Evolutionary conservation across 2,888 invertebrate genomes (phyloP).

Genomic region (Pocota personata): DNA sequence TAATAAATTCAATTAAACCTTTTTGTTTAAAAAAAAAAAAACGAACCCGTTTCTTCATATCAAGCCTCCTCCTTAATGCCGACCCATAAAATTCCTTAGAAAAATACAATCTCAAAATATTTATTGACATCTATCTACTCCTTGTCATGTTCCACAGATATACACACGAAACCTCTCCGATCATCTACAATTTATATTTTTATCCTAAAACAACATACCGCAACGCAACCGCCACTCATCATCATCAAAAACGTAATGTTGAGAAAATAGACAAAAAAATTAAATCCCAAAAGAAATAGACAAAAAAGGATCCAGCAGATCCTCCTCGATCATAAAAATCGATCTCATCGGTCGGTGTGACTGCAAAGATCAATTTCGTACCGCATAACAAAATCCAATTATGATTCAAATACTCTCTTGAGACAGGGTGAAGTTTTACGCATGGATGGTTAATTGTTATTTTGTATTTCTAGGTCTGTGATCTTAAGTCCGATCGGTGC

Average conservation of each 20-base stretch:
- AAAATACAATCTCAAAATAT: slow-evolving; percentile 62
- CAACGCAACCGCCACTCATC: slow-evolving; percentile 60
- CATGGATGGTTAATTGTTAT: slow-evolving; percentile 65
- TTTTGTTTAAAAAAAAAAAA: not conserved
- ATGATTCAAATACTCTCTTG: slow-evolving; percentile 40
- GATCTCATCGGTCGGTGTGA: slow-evolving; percentile 46
- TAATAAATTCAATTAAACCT: slow-evolving; percentile 71
- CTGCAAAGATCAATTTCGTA: slow-evolving; percentile 63
- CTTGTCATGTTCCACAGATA: slow-evolving; percentile 64
- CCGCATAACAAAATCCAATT: slow-evolving; percentile 70
- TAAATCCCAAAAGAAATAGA: slow-evolving; percentile 29
- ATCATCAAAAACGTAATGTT: slow-evolving; percentile 43
- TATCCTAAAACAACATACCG: slow-evolving; percentile 72
- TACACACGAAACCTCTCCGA: not conserved
- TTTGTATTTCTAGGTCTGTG: slow-evolving; percentile 45
- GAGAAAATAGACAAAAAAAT: slow-evolving; percentile 5
- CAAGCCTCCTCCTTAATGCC: slow-evolving; percentile 31
- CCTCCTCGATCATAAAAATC: slow-evolving; percentile 5
- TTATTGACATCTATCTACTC: slow-evolving; percentile 73
- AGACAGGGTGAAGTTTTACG: slow-evolving; percentile 37
- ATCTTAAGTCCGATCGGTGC: slow-evolving; percentile 40
- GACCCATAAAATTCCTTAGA: slow-evolving; percentile 53
- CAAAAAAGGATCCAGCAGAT: slow-evolving; percentile 61
- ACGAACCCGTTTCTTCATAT: slow-evolving; percentile 30
- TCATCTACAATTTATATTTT: slow-evolving; percentile 18